Percentiles rank a stretch among this genome's conserved stretches.
Evolutionary conservation across 2,113 vertebrate species (phyloP).

Genomic region (Hyperopisus bebe): DNA sequence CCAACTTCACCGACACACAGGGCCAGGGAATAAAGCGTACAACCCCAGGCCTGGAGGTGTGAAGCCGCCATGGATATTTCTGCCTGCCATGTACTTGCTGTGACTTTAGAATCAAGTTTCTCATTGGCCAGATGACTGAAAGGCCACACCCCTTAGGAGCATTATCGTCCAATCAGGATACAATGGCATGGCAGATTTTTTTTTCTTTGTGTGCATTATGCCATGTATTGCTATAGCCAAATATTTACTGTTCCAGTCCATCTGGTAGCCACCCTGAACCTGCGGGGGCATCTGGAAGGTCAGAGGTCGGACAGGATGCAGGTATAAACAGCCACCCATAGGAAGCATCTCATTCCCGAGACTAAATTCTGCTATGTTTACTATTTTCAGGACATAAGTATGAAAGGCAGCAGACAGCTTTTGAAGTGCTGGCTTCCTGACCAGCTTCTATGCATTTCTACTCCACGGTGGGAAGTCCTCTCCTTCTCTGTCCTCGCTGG

Average conservation of each 20-base stretch:
- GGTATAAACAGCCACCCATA: background rate
- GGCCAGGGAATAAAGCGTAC: background rate
- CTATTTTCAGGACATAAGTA: background rate
- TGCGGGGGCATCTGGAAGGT: background rate
- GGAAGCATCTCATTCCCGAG: background rate
- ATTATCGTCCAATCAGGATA: background rate
- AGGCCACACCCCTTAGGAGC: background rate
- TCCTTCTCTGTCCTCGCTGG: background rate
- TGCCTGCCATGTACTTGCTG: background rate
- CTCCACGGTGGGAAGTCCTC: background rate
- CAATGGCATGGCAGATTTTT: background rate
- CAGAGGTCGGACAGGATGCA: background rate
- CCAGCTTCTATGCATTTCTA: background rate
- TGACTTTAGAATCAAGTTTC: background rate
- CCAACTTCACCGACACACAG: background rate
- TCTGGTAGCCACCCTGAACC: background rate
- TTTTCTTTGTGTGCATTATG: background rate
- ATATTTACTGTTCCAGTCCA: slow-evolving; percentile 3
- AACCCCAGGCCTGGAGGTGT: background rate
- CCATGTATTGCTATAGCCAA: background rate
- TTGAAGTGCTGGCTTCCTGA: background rate
- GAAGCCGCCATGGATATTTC: background rate
- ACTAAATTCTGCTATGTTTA: background rate
- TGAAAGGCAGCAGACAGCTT: background rate
- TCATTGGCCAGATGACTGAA: background rate